phyloP scores from a whole-genome alignment of 2,797 vertebrate genomes.

The Chelmon rostratus region DNA sequence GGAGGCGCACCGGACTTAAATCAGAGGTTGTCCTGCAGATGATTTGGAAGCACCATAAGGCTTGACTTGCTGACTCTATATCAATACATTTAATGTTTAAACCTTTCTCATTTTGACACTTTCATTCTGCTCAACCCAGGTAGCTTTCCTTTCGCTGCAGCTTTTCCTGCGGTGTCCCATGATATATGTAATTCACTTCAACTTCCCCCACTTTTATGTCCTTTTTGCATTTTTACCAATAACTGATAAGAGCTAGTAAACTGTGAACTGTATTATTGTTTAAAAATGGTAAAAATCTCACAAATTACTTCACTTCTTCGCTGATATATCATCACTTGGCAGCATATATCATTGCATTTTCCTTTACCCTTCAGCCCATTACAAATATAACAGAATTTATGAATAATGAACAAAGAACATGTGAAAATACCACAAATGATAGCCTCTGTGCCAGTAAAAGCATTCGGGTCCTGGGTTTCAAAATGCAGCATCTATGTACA shows the following conservation, averaged over 20 bases:
- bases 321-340: background rate
- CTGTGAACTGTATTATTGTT: background rate
- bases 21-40: constrained; percentile 32
- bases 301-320: background rate
- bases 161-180: constrained; percentile 33
- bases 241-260: background rate
- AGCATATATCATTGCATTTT: background rate
- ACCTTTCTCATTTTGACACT: constrained; percentile 34
- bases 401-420: background rate
- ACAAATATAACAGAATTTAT: background rate
- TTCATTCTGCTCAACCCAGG: constrained; percentile 25
- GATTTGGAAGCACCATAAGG: constrained; percentile 15
- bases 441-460: background rate
- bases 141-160: constrained; percentile 28
- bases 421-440: background rate
- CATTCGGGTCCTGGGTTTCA: background rate
- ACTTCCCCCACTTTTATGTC: background rate
- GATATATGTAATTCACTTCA: constrained; percentile 45
- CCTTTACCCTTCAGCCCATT: background rate
- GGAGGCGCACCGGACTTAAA: constrained; percentile 13
- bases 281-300: no score
- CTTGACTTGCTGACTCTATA: constrained; percentile 28
- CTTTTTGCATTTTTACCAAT: background rate
- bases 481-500: background rate
- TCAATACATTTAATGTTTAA: constrained; percentile 27